Conservation (phyloP, 2,113 vertebrate genomes). For the Rhynchomys soricoides region DNA sequence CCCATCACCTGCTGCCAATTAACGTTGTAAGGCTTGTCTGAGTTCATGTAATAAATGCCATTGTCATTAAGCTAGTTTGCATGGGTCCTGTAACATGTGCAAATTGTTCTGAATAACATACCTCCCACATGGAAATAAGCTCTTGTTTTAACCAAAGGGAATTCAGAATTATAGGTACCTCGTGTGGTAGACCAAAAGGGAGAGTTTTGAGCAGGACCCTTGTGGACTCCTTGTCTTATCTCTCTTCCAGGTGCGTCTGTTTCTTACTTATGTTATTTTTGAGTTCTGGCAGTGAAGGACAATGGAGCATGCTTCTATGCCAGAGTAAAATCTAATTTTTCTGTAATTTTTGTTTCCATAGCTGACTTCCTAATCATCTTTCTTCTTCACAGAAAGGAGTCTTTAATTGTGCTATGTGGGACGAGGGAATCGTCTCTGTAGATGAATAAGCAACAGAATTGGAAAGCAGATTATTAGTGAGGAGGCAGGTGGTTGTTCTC, state of each 20-base stretch:
- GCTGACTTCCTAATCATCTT: background rate
- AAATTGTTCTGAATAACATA: background rate
- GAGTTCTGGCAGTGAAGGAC: background rate
- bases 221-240: background rate
- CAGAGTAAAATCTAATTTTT: background rate
- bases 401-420: background rate
- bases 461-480: background rate
- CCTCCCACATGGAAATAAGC: background rate
- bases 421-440: background rate
- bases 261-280: background rate
- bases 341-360: background rate
- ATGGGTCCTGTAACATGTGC: background rate
- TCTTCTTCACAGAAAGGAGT: slow-evolving; percentile 15
- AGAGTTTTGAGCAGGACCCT: background rate
- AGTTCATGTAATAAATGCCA: background rate
- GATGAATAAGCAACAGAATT: slow-evolving; percentile 1
- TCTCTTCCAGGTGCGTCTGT: background rate
- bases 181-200: background rate
- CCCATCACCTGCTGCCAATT: background rate
- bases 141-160: background rate
- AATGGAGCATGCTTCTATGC: background rate
- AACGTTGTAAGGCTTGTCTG: background rate
- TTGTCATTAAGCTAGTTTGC: background rate
- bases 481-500: background rate
- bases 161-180: background rate